Base-by-base conservation (phyloP, 2,888 invertebrate species). In the Ophion obscuratus region DNA sequence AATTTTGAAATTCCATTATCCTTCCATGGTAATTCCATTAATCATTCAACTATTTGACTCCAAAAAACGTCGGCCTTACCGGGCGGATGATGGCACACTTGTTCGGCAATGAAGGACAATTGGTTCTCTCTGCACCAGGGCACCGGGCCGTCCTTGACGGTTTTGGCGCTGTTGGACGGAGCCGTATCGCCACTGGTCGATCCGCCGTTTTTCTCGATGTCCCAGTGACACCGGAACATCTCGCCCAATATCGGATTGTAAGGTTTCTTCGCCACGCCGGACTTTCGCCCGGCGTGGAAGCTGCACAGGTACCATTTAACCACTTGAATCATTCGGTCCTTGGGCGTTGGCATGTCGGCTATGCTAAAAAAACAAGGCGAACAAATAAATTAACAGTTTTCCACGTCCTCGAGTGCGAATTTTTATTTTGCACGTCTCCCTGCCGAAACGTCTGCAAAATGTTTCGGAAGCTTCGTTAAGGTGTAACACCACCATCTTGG, bases 41-140 rank as follows among this genome's bases (percentile, higher is more conserved):
- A n/a, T n/a, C 3, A 31, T 70, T 70, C 6, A 53, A 17, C 9
- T 31, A 24, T 31, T 7, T 1, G 9, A 53, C 11, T 5, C n/a
- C 0, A 70, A 17, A 53, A 74, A 44, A 24, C 5, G 62, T 20
- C 1, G 17, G 44, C 92, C 94, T 94, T 95, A 97, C 98, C 98
- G 88, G 99, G 99, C 67, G 99, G 99, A 95, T 99, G 99, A 95
- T 99, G 99, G 10, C 99, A 99, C 14, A 99, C 99, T 95, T 99
- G 99, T 94, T 99, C 99, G 4, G 99, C 98, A 73, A 99, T 96
- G 94, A 99, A 99, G 9, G 97, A 96, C 11, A 99, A 95, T 93
- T 99, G 98, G 95, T 98, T 96, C 68, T 96, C 96, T 10, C 96
- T 96, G 90, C 98, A 98, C 98, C 99, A 99, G 0, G 98, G 98